Evolutionary conservation across 2,888 invertebrate genomes (phyloP), one percentile per base, ranked within the genome.

Genomic region (Dysmachus trigonus): DNA sequence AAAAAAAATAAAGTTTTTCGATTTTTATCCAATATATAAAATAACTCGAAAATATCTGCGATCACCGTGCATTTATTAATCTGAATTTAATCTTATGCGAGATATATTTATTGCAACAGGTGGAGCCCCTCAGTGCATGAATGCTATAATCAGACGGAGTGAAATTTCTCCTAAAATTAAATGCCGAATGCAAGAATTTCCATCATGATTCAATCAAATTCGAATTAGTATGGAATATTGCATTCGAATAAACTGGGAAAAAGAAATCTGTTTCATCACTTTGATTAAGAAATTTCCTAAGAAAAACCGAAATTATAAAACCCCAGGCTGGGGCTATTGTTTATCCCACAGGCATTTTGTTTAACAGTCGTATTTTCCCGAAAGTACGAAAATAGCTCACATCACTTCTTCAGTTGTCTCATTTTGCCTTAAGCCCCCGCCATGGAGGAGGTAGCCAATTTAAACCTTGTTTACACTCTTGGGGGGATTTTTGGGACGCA

Each of bases 321-420:
- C 18, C 10, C 77, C 35, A 22, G 27, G 53, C n/a, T 27, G 22
- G 51, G 15, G 31, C 33, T 31, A 83, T 83, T 83, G 83, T 83
- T 83, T 71, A 83, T 83, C 33, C 72, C 71, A 72, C 72, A 71
- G 7, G 27, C 41, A 15, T 83, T 83, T 72, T 83, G 72, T 72
- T 83, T 72, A 41, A 83, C 53, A n/a, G 22, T 47, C 72, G 71
- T 41, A 72, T 72, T 72, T 83, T 83, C 72, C 83, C 83, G 41
- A 83, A 83, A 18, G 22, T 72, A 72, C 83, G 38, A n/a, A 83
- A 83, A 83, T 83, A 83, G 83, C 71, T 72, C 83, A 33, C 62
- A 83, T 72, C 83, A 53, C 53, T 81, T 62, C 33, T 81, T 62
- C 81, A 33, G 33, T 81, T 51, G 81, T 53, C 62, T 53, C 81